Evolutionary conservation across 53 echinoderm and acorn worm species (phyloP), one percentile per base, ranked within the genome.

Genomic region (Zoroaster sp.): DNA sequence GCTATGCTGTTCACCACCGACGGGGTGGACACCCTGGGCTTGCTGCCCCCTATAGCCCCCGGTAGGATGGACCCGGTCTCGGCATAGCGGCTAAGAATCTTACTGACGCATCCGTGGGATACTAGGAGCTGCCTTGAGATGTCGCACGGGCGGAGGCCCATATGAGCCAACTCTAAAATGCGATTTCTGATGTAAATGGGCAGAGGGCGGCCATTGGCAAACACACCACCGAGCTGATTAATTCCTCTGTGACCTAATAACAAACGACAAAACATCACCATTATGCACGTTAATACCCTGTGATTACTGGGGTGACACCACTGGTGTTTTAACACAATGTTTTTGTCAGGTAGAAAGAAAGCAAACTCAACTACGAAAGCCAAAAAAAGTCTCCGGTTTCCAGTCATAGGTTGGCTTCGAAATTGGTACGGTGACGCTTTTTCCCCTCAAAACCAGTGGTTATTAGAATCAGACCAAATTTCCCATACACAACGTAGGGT

Each of bases 31-130:
- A 92, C 92, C 35, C 88, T 70, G 4, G 92, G 92, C 80, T 92
- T 92, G 81, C 92, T 92, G 42, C 92, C 92, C 0, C 92, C 92
- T 35, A 91, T 91, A 3, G 88, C 88, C 0, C 88, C 92, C n/a
- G 92, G 92, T 15, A 88, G 74, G 42, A 92, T 80, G 34, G 88
- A 92, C 1, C 92, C 88, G 2, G 88, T 88, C 73, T 88, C 88
- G n/a, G 88, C 78, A 30, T 83, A 95, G 53, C 97, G 89, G 76
- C 95, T 96, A 3, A 96, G 87, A 18, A 96, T 96, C 83, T 95
- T 96, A 66, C 93, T 93, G 71, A 96, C 97, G 72, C 97, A 96
- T 4, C 97, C 97, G 73, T 96, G 97, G 0, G 97, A 96, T 23
- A 96, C 97, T 7, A 96, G 90, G 18, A 96, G 94, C 54, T 96